Percentiles rank a stretch among this genome's conserved stretches.
These are phyloP conservation scores for Drosophila novamexicana DNA, from an alignment of 1,140 invertebrate genomes.

Conservation along the genomic window DNA sequence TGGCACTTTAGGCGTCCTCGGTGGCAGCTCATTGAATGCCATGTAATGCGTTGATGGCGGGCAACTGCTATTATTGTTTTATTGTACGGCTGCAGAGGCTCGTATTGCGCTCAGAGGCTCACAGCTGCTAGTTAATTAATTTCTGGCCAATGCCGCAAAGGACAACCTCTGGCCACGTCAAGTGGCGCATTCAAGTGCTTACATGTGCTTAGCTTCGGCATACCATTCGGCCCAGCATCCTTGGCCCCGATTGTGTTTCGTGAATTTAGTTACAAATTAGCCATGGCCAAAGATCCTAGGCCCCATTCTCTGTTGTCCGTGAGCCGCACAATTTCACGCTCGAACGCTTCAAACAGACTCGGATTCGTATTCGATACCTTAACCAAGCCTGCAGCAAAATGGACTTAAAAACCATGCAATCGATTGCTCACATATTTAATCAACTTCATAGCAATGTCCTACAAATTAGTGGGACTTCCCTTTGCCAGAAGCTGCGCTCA, in stretches of 20 bases:
- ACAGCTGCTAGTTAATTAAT: slow-evolving; percentile 77
- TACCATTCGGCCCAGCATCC: slow-evolving; percentile 11
- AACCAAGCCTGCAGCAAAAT: slow-evolving; percentile 2
- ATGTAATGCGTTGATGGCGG: slow-evolving; percentile 73
- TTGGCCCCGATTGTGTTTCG: slow-evolving; percentile 53
- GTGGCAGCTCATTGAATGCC: slow-evolving; percentile 80
- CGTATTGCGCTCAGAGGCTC: slow-evolving; percentile 44
- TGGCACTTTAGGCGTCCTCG: slow-evolving; percentile 78
- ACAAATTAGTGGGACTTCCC: slow-evolving; percentile 74
- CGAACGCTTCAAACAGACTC: slow-evolving; percentile 39
- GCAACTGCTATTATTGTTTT: slow-evolving; percentile 71
- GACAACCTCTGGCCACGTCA: slow-evolving; percentile 42
- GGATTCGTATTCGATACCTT: slow-evolving; percentile 25
- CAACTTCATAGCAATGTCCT: slow-evolving; percentile 47
- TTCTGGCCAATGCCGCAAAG: slow-evolving; percentile 75
- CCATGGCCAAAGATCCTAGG: slow-evolving; percentile 35
- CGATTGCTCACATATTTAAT: slow-evolving; percentile 72
- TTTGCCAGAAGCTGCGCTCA: slow-evolving; percentile 16
- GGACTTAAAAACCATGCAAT: slow-evolving; percentile 33
- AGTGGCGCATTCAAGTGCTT: slow-evolving; percentile 74
- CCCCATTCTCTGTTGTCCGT: slow-evolving; percentile 1
- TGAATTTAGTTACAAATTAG: slow-evolving; percentile 75
- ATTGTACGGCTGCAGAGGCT: slow-evolving; percentile 54
- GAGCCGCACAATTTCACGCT: slow-evolving; percentile 45
- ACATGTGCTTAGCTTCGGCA: slow-evolving; percentile 63